Percentiles rank a stretch among this genome's conserved stretches.
These are phyloP conservation scores for Cantharis lateralis DNA, from an alignment of 2,888 invertebrate species.

Conservation along the genomic window DNA sequence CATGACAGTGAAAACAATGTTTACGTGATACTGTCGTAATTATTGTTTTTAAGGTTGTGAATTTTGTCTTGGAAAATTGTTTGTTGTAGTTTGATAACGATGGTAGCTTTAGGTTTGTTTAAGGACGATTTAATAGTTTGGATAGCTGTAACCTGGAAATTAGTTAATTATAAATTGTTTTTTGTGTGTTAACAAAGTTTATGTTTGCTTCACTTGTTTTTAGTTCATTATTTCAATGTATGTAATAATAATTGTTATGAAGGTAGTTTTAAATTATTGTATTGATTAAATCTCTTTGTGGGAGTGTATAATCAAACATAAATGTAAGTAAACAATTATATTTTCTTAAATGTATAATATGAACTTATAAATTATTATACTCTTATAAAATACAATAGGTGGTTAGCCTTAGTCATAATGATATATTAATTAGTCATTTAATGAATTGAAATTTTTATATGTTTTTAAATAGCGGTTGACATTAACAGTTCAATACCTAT, in stretches of 20 bases:
- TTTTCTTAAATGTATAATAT: conserved; percentile 30
- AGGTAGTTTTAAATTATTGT: neutral
- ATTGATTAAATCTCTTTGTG: neutral
- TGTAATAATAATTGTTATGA: neutral
- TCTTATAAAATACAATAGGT: conserved; percentile 9
- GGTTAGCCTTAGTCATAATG: neutral
- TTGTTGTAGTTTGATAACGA: neutral
- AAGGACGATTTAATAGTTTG: neutral
- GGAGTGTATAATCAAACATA: conserved; percentile 6
- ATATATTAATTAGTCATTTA: neutral
- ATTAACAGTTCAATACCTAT: neutral
- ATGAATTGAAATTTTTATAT: neutral
- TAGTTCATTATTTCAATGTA: neutral
- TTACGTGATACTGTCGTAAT: neutral
- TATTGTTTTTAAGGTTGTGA: neutral
- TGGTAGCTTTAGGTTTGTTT: neutral
- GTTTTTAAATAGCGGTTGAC: neutral
- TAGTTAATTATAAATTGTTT: neutral
- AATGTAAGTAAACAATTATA: conserved; percentile 20
- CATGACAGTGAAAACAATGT: neutral
- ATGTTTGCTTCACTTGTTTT: neutral
- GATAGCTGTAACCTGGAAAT: neutral
- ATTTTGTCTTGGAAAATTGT: neutral
- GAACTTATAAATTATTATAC: conserved; percentile 16
- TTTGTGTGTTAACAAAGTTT: neutral